These are phyloP conservation scores for Tretioscincus oriximinensis DNA, from an alignment of 2,113 vertebrate genomes.

Conservation along the genomic window DNA sequence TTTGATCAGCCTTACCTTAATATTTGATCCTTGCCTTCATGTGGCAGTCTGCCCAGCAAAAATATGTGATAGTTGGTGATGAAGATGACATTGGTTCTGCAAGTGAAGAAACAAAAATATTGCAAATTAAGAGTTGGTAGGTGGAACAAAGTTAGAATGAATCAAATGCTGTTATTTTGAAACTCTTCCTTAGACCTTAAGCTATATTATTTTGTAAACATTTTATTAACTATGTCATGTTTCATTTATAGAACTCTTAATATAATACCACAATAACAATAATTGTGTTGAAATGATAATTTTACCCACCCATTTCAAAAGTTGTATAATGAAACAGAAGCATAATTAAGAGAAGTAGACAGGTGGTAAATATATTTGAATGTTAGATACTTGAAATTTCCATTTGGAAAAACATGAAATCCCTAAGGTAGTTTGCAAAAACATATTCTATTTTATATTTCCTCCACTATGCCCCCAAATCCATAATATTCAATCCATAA, in stretches of 20 bases:
- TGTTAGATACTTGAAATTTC: neutral
- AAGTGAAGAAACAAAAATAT: constrained; percentile 1
- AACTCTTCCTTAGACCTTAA: neutral
- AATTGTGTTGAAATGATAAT: neutral
- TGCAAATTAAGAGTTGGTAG: neutral
- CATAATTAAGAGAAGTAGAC: neutral
- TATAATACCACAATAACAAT: neutral
- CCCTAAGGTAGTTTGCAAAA: no score
- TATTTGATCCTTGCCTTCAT: constrained; percentile 21
- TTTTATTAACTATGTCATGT: neutral
- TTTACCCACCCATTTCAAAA: neutral
- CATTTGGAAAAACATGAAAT: no score
- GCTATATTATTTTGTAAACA: neutral
- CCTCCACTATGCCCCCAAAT: no score
- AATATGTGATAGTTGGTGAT: constrained; percentile 12
- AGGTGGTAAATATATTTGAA: neutral
- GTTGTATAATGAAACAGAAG: no score
- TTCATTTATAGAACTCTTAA: neutral
- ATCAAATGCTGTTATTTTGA: neutral
- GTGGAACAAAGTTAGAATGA: neutral
- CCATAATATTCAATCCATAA: no score
- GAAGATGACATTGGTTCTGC: constrained; percentile 32
- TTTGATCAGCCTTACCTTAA: constrained; percentile 41
- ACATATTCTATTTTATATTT: no score
- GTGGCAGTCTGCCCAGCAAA: constrained; percentile 10